Base-by-base conservation (phyloP, 2,888 invertebrate genomes). In the Rhagonycha fulva region DNA sequence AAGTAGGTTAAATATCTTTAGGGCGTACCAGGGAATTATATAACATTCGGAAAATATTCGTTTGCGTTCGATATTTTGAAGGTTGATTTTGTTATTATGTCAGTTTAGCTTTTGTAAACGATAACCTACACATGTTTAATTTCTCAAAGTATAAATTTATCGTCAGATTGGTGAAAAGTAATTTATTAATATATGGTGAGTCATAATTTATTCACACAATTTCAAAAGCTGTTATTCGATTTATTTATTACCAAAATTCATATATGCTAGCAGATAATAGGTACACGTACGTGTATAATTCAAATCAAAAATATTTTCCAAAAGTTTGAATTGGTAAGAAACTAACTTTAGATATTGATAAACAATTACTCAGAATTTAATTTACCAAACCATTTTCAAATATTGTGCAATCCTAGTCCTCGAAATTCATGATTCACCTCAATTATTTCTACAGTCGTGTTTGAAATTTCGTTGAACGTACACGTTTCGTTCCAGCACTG, bases 401-500 rank as follows among this genome's bases (percentile, higher is more conserved):
- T 47, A 47, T 47, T 47, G 47, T 47, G 47, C 7, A 47, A 47
- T n/a, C n/a, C 2, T 4, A n/a, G 47, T 47, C 47, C 47, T 47
- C 47, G 47, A 47, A 47, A 9, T n/a, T 5, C 3, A 2, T 47
- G 47, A 47, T n/a, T 47, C 47, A 47, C 47, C 2, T n/a, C 5
- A n/a, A 47, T 47, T 47, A 47, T 47, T 47, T n/a, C n/a, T 7
- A 7, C 47, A 47, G 47, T 47, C 47, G 47, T n/a, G 47, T 7
- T 47, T 47, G 47, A 47, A 47, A 47, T n/a, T 12, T 14, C 67
- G 47, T 23, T 11, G 68, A 67, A 60, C n/a, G 11, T 9, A 60
- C 14, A 30, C 23, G n/a, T 61, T 66, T 66, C 19, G n/a, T 81
- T 81, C 9, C 75, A 80, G 82, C 76, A 74, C 24, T 80, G 9